Evolutionary conservation across 1,140 invertebrate species (phyloP).

Genomic region (Pinna nobilis): DNA sequence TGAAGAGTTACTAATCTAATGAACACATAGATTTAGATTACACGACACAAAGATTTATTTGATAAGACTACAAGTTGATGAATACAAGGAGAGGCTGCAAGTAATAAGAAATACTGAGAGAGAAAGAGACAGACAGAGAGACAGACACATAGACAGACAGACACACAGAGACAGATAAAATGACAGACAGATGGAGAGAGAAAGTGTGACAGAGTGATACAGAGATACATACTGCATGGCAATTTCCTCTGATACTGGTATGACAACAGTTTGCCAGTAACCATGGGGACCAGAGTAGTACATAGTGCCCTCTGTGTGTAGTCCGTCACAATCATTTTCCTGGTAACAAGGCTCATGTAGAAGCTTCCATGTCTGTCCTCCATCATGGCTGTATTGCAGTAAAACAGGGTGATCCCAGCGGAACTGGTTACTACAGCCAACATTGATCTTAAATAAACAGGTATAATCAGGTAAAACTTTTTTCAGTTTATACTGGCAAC

Average conservation of each 20-base stretch:
- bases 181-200: too few species aligned
- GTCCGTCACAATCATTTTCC: constrained; percentile 62
- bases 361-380: constrained; percentile 65
- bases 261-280: constrained; percentile 66
- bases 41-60: background rate
- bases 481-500: too few species aligned
- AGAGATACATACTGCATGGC: constrained; percentile 61
- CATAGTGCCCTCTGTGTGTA: constrained; percentile 67
- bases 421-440: constrained; percentile 70
- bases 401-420: constrained; percentile 67
- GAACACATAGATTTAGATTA: too few species aligned
- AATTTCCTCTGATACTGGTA: constrained; percentile 65
- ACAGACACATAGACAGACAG: too few species aligned
- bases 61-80: background rate
- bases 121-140: too few species aligned
- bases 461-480: too few species aligned
- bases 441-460: constrained; percentile 67
- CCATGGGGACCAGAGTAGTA: constrained; percentile 72
- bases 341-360: constrained; percentile 70
- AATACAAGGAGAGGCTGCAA: too few species aligned
- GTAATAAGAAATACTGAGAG: too few species aligned
- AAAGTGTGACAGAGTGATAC: too few species aligned
- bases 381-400: constrained; percentile 68
- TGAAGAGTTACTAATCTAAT: too few species aligned
- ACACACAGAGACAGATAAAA: too few species aligned